Conservation (phyloP, 64 coral and sea anemone genomes). For the Dendronephthya gigantea region DNA sequence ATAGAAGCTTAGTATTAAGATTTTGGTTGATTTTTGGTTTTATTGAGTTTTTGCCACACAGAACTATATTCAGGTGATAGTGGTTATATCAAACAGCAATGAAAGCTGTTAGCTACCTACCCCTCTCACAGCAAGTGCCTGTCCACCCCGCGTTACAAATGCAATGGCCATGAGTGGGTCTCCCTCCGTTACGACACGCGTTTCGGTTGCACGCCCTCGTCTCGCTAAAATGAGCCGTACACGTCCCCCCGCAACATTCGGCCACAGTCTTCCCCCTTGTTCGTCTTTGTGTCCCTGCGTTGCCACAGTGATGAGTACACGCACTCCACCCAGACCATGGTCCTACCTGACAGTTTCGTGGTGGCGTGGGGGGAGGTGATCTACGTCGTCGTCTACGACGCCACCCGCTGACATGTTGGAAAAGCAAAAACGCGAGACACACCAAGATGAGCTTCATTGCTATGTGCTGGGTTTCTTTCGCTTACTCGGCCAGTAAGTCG, state of each 20-base stretch:
- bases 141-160: slow-evolving; percentile 38
- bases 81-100: no score
- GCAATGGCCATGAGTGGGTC: slow-evolving; percentile 32
- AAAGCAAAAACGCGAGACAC: no score
- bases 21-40: no score
- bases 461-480: no score
- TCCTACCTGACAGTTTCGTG: slow-evolving; percentile 22
- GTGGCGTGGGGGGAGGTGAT: slow-evolving; percentile 5
- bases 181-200: slow-evolving; percentile 48
- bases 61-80: no score
- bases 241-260: slow-evolving; percentile 32
- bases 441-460: no score
- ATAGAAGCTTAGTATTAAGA: background rate
- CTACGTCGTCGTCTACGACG: slow-evolving; percentile 15
- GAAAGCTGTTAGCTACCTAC: slow-evolving; percentile 5
- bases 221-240: slow-evolving; percentile 3
- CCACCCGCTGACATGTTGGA: no score
- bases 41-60: no score
- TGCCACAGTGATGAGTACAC: slow-evolving; percentile 56
- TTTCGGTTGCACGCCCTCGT: slow-evolving; percentile 39
- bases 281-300: slow-evolving; percentile 28
- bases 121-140: slow-evolving; percentile 45
- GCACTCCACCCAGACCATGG: slow-evolving; percentile 34
- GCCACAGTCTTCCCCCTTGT: background rate
- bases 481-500: no score